Conservation (phyloP, 2,888 invertebrate genomes). For the Diarsia rubi region DNA sequence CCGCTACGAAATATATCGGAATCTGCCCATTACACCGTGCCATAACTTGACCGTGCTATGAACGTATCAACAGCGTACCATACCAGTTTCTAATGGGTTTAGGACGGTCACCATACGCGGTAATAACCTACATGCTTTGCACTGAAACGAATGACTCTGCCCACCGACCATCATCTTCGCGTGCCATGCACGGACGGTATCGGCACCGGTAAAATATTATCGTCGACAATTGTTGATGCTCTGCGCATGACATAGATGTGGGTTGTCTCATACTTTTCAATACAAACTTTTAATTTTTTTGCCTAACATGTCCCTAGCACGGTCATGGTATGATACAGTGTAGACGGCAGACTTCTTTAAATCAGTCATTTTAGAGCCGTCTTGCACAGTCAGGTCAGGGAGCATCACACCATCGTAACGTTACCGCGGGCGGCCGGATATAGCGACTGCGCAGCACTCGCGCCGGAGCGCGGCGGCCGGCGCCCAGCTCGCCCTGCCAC, state of each 20-base stretch:
- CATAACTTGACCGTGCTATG: not conserved
- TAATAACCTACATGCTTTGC: not conserved
- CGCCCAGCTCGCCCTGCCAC: slow-evolving; percentile 80
- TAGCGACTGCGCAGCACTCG: slow-evolving; percentile 88
- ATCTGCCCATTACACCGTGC: not conserved
- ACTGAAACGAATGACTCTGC: not conserved
- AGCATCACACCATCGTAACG: slow-evolving; percentile 89
- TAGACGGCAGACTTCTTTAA: not conserved
- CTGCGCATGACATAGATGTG: not conserved
- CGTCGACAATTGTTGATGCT: not conserved
- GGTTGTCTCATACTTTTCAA: not conserved
- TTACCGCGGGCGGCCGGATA: slow-evolving; percentile 90
- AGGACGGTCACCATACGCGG: not conserved
- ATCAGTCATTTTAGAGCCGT: slow-evolving; percentile 69
- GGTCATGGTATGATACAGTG: not conserved
- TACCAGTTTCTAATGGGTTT: not conserved
- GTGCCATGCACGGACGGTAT: not conserved
- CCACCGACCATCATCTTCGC: not conserved
- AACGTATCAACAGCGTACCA: not conserved
- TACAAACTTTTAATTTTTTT: not conserved
- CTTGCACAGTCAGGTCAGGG: slow-evolving; percentile 57
- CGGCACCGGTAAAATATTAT: not conserved
- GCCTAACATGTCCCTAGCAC: not conserved
- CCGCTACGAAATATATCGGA: not conserved
- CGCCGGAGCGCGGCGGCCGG: slow-evolving; percentile 77